Evolutionary conservation across 2,113 vertebrate genomes (phyloP), one percentile per base, ranked within the genome.

Genomic region (Hippocampus mohnikei): DNA sequence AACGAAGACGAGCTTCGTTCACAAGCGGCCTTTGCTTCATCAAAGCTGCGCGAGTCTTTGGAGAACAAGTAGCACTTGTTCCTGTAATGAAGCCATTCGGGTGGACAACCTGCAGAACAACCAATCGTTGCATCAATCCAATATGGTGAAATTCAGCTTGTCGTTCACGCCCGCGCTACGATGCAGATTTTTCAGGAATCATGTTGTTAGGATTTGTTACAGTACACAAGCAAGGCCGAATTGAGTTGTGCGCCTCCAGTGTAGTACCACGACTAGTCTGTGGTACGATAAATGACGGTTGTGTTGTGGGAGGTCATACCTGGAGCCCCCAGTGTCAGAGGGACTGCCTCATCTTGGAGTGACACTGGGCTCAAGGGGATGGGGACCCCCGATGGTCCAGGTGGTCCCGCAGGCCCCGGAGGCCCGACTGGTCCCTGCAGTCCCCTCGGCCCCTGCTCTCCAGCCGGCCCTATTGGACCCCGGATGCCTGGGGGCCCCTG

Each of bases 1-100:
- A 98, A 79, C 8, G 79, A 92, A 0, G 95, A 93, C 69, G 83
- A 92, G 68, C 78, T 89, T 12, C 91, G 88, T 86, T 92, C 90
- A 74, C 96, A 98, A 63, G 84, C 90, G 61, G 88, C 76, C 69
- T 93, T 94, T 8, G 95, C 94, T 0, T 95, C 93, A 76, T 95
- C 91, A 75, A 96, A 98, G 77, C 88, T 92, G 69, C 91, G 91
- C 80, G 85, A 89, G 81, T 95, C 94, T 73, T 79, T 77, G 59
- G 95, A 96, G 88, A 98, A 95, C 77, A 94, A 94, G 90, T 98
- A 98, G 87, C 96, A 98, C 72, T 92, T 96, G 75, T 93, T 90
- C 68, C 89, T 93, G 84, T 94, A 95, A 81, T 93, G 93, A 62
- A 93, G 85, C 97, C 97, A 98, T 9, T 79, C 91, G 73, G 76